Base-by-base conservation (phyloP, 2,113 vertebrate species). In the Siphamia tubifer region DNA sequence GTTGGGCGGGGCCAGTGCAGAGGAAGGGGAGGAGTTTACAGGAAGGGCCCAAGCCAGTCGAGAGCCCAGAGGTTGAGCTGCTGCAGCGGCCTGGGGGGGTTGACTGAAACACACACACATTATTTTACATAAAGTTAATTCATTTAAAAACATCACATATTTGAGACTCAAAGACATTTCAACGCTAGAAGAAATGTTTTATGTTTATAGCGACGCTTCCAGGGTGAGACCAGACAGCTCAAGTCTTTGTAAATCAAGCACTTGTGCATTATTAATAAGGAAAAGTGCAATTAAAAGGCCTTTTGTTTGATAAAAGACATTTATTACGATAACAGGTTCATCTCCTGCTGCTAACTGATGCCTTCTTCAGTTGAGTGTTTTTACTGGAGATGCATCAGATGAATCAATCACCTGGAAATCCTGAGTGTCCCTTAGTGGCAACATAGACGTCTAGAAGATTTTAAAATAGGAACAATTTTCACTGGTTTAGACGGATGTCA, bases 21-120 rank as follows among this genome's bases (percentile, higher is more conserved):
- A 92, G 8, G 94, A 91, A 40, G 94, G 90, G 34, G 94, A 94
- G 70, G 52, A 90, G 58, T 92, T 87, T 7, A 92, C 68, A 4
- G 94, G 92, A 28, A 99, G 81, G 19, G 93, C 92, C 96, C 96
- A 98, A 0, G 95, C 95, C 0, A 99, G 92, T 13, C 96, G 96
- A 0, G 96, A 91, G 4, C 96, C 96, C 58, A 95, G 7, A 13
- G 95, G 90, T 9, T 96, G 95, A n/a, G 17, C 82, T 6, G 73
- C 79, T 7, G 91, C 85, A 0, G 90, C 85, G 0, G 90, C 90
- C 1, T 90, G 85, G 48, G 92, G 83, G 19, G 91, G 93, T 65
- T 94, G 94, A 88, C 94, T 98, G 92, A 42, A 66, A 65, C 10
- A 39, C 66, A 38, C 66, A 38, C 54, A 65, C 11, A 79, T 17